Evolutionary conservation across 2,888 invertebrate genomes (phyloP).

Genomic region (Frankliniella fusca): DNA sequence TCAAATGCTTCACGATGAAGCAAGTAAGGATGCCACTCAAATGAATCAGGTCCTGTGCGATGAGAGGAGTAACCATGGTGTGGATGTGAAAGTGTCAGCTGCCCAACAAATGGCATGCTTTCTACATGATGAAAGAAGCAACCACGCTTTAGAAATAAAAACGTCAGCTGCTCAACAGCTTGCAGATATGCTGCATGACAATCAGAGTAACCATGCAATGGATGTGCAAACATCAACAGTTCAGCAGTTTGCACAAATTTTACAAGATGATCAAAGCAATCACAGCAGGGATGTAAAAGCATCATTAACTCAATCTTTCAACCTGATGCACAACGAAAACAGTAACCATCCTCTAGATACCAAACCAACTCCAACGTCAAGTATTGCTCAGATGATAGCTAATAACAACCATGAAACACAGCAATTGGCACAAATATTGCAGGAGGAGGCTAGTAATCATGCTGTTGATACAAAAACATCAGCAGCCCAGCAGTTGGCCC

Average conservation of each 20-base stretch:
- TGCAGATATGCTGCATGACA: neutral
- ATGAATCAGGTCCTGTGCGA: neutral
- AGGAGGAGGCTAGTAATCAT: neutral
- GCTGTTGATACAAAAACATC: neutral
- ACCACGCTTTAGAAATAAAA: neutral
- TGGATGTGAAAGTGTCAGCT: neutral
- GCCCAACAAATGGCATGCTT: neutral
- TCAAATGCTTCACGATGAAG: neutral
- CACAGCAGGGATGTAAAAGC: neutral
- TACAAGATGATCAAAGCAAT: neutral
- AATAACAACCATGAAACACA: neutral
- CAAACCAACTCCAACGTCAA: neutral
- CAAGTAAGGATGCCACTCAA: neutral
- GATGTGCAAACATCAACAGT: neutral
- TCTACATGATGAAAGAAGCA: conserved; percentile 1
- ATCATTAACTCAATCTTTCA: neutral
- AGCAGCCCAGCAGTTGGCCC: neutral
- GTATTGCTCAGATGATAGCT: conserved; percentile 1
- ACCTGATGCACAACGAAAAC: neutral
- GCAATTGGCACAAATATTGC: neutral
- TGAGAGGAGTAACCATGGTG: neutral
- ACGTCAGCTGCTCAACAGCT: neutral
- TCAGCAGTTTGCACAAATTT: conserved; percentile 1
- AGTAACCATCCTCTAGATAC: neutral
- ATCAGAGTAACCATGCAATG: neutral